Percentiles rank a stretch among this genome's conserved stretches.
phyloP scores from a whole-genome alignment of 2,888 invertebrate genomes.

The Scaptomyza polygonia region DNA sequence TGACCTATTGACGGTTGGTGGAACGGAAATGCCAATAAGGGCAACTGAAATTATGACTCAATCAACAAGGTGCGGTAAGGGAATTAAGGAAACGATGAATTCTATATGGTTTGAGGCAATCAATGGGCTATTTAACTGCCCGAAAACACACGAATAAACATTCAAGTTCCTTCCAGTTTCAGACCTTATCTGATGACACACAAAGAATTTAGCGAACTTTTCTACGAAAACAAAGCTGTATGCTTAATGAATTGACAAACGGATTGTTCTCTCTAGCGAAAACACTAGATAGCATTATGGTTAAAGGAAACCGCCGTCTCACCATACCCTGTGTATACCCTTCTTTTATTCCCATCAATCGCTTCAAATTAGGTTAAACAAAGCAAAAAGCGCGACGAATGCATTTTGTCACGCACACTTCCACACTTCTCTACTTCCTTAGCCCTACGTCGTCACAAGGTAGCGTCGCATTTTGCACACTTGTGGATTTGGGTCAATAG shows the following conservation, averaged over 20 bases:
- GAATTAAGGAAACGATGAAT: slow-evolving; percentile 16
- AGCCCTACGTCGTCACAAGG: slow-evolving; percentile 17
- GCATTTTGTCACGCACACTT: slow-evolving; percentile 72
- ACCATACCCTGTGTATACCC: no score
- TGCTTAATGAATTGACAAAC: slow-evolving; percentile 59
- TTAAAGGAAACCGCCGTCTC: no score
- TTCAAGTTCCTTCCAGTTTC: slow-evolving; percentile 14
- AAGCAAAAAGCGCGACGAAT: no score
- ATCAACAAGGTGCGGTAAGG: not conserved
- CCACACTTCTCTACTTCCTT: not conserved
- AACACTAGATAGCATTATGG: slow-evolving; percentile 31
- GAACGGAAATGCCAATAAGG: slow-evolving; percentile 44
- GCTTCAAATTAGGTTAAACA: no score
- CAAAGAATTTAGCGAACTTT: not conserved
- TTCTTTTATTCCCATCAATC: no score
- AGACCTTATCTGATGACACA: slow-evolving; percentile 32
- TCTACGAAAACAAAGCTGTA: slow-evolving; percentile 46
- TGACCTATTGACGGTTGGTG: slow-evolving; percentile 20
- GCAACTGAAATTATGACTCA: slow-evolving; percentile 30
- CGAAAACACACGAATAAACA: slow-evolving; percentile 17
- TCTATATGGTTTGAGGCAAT: slow-evolving; percentile 33
- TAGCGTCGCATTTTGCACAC: slow-evolving; percentile 52
- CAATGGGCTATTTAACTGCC: slow-evolving; percentile 30
- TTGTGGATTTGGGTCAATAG: slow-evolving; percentile 40
- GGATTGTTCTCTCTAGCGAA: slow-evolving; percentile 38